A percentile compares a stretch with the other conserved stretches of the same genome.
These are phyloP conservation scores for Anoplophora glabripennis DNA, from an alignment of 1,140 invertebrate genomes.

Conservation along the genomic window DNA sequence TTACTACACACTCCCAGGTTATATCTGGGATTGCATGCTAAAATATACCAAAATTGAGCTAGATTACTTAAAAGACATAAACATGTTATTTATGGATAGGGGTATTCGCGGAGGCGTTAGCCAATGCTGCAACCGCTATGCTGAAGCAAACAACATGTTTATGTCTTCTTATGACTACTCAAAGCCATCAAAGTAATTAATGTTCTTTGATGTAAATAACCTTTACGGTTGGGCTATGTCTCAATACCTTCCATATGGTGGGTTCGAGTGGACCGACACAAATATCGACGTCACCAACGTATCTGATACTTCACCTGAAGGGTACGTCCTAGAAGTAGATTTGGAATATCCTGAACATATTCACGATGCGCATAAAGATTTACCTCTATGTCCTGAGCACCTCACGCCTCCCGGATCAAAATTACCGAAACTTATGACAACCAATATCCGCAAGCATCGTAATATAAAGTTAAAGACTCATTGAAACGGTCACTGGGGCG, in stretches of 20 bases:
- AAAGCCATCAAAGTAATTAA: conserved; percentile 42
- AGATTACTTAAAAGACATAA: conserved; percentile 45
- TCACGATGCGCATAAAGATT: conserved; percentile 54
- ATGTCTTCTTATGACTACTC: conserved; percentile 47
- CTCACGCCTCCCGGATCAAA: conserved; percentile 19
- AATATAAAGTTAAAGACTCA: conserved; percentile 17
- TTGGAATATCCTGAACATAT: conserved; percentile 46
- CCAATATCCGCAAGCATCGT: conserved; percentile 39
- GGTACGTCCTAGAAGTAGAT: conserved; percentile 56
- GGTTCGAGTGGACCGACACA: conserved; percentile 50
- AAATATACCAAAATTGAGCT: conserved; percentile 39
- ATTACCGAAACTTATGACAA: conserved; percentile 31
- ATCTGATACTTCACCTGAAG: conserved; percentile 44
- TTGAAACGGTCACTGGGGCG: conserved; percentile 20
- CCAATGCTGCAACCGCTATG: conserved; percentile 43
- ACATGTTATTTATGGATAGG: conserved; percentile 45
- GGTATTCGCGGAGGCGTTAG: conserved; percentile 46
- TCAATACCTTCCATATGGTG: conserved; percentile 45
- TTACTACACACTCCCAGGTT: conserved; percentile 44
- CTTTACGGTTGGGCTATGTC: conserved; percentile 56
- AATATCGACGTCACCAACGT: conserved; percentile 35
- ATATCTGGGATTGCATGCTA: conserved; percentile 36
- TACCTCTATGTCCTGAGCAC: conserved; percentile 42
- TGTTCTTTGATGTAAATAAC: conserved; percentile 56
- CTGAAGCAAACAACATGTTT: conserved; percentile 47